Conservation (phyloP, 2,888 invertebrate genomes). For the Drosophila demipolita region DNA sequence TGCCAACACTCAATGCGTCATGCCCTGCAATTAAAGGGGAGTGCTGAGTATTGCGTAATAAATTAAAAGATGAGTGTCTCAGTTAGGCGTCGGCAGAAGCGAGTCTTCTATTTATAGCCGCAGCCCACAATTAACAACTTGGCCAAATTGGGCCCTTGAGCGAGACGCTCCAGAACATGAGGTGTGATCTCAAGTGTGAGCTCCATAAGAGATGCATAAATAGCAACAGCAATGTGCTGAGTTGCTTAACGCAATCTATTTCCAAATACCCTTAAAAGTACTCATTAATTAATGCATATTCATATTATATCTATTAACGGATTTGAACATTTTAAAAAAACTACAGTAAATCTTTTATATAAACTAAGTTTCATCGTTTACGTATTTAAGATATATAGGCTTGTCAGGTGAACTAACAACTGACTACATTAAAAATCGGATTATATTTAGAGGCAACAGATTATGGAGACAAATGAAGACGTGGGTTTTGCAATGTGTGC, state of each 20-base stretch:
- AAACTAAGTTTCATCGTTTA: neutral
- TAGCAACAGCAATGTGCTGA: slow-evolving; percentile 26
- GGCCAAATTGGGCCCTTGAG: slow-evolving; percentile 35
- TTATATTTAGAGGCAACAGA: too few relatives aligned
- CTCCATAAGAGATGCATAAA: slow-evolving; percentile 19
- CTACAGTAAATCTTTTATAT: neutral
- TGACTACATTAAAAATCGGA: too few relatives aligned
- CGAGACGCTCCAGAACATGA: slow-evolving; percentile 41
- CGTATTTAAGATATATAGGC: neutral
- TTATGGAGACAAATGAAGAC: neutral
- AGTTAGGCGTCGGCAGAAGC: slow-evolving; percentile 23
- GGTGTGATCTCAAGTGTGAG: slow-evolving; percentile 47
- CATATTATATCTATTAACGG: neutral
- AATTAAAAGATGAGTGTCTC: slow-evolving; percentile 41
- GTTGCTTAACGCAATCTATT: neutral
- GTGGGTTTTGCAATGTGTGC: neutral
- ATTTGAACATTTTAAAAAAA: neutral
- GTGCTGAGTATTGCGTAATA: slow-evolving; percentile 28
- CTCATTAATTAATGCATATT: neutral
- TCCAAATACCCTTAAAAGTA: slow-evolving; percentile 4
- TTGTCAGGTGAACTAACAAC: too few relatives aligned
- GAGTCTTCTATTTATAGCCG: slow-evolving; percentile 56
- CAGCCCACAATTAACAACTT: slow-evolving; percentile 25
- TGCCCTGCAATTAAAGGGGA: slow-evolving; percentile 48
- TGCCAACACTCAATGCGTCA: slow-evolving; percentile 57